Evolutionary conservation across 2,797 vertebrate species (phyloP).

Genomic region (Sciurus carolinensis): DNA sequence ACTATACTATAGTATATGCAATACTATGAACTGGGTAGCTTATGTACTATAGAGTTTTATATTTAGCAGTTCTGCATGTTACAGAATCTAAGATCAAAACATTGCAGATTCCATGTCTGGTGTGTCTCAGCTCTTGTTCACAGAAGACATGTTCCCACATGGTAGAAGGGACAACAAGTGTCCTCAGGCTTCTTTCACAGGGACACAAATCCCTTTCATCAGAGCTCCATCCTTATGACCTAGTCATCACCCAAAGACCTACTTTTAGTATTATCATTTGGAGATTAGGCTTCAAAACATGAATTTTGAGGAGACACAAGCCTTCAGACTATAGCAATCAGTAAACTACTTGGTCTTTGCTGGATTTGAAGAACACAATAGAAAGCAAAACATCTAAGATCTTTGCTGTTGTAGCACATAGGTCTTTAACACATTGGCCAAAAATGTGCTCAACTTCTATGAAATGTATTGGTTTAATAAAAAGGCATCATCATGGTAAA

Average conservation of each 20-base stretch:
- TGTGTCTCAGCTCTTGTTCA: not conserved
- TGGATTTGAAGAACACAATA: not conserved
- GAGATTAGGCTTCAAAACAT: not conserved
- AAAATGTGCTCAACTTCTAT: not conserved
- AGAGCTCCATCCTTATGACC: not conserved
- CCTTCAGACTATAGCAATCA: not conserved
- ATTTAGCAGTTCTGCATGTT: not conserved
- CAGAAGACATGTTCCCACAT: not conserved
- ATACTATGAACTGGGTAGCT: not conserved
- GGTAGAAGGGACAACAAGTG: not conserved
- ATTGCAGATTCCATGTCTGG: accelerated
- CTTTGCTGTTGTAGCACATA: not conserved
- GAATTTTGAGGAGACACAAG: not conserved
- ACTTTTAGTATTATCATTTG: not conserved
- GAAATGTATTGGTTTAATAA: not conserved
- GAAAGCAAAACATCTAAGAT: not conserved
- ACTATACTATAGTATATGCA: too few relatives aligned
- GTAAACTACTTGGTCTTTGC: not conserved
- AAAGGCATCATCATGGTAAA: not conserved
- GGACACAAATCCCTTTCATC: not conserved
- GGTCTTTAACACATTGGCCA: not conserved
- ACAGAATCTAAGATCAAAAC: not conserved
- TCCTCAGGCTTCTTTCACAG: not conserved
- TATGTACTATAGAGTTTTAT: not conserved
- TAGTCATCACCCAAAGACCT: not conserved